Conservation (phyloP, 2,888 invertebrate species). For the Dasysyrphus albostriatus region DNA sequence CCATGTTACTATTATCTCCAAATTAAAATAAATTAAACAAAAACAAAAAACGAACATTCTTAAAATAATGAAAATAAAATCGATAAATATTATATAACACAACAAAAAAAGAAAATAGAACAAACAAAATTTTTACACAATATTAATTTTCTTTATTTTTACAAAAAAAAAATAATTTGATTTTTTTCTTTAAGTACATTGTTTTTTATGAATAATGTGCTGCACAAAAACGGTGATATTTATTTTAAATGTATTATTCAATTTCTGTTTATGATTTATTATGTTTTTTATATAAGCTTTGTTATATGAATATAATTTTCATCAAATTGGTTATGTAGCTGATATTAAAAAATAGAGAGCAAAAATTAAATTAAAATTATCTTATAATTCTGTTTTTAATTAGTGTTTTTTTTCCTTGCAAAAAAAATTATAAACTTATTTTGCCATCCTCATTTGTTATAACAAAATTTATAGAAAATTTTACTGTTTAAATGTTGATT, state of each 20-base stretch:
- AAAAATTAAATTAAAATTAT: conserved; percentile 24
- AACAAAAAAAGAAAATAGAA: conserved; percentile 38
- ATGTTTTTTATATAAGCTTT: conserved; percentile 55
- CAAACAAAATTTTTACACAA: conserved; percentile 42
- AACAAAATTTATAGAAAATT: conserved; percentile 49
- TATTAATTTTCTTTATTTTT: conserved; percentile 31
- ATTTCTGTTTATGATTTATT: conserved; percentile 71
- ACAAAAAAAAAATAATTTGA: conserved; percentile 38
- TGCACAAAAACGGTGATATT: conserved; percentile 73
- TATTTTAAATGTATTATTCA: conserved; percentile 65
- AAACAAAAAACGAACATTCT: conserved; percentile 26
- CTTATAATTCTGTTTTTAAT: conserved; percentile 39
- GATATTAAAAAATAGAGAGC: conserved; percentile 28
- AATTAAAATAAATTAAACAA: conserved; percentile 54
- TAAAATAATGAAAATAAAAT: conserved; percentile 35
- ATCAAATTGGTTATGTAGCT: conserved; percentile 63
- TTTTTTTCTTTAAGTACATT: conserved; percentile 44
- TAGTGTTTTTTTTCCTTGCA: not conserved
- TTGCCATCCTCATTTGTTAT: conserved; percentile 67
- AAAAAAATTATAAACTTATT: conserved; percentile 17
- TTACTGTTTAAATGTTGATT: conserved; percentile 57
- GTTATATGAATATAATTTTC: conserved; percentile 65
- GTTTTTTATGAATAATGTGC: conserved; percentile 32
- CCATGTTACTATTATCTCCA: conserved; percentile 73
- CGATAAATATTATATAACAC: conserved; percentile 26